Base-by-base conservation (phyloP, 2,888 invertebrate species). In the Schizaphis graminum region DNA sequence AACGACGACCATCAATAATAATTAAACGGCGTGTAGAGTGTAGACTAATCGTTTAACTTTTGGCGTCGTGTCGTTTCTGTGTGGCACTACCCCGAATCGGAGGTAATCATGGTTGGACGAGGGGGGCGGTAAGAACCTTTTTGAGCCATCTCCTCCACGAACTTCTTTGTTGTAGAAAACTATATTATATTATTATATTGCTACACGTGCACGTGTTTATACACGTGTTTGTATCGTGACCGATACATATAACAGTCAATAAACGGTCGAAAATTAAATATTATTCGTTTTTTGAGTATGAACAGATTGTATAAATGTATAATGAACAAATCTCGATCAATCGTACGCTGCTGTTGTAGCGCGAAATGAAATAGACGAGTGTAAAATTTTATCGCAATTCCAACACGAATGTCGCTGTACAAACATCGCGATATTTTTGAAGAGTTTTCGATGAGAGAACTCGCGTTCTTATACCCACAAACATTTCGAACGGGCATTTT, bases 1-100 rank as follows among this genome's bases (percentile, higher is more conserved):
- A 26, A 56, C 28, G 86, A 35, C 49, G 57, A 61, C 57, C 92
- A 92, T 92, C 92, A 92, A 87, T 92, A 61, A 87, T 49, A 28
- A 87, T 92, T 87, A 61, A 86, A 92, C 92, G 47, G 35, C 4
- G 41, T 24, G 67, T 49, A 90, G 90, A 90, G 41, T 24, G 67
- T 49, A 90, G 90, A 90, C 90, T 77, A 35, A 77, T 90, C 67
- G 35, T n/a, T 61, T n/a, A 56, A 86, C 56, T 85, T 86, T 86
- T 44, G 91, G 91, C 91, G 86, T 86, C 57, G 44, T n/a, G 61
- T 24, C 21, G n/a, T 21, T 7, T 53, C 53, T 77, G 35, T 77
- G 35, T n/a, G n/a, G 35, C n/a, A 21, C 77, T 67, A n/a, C 35
- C 1, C 7, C 35, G 35, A 77, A 77, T 77, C 21, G 8, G 35